Base-by-base conservation (phyloP, 2,888 invertebrate genomes). In the Seira ritae region DNA sequence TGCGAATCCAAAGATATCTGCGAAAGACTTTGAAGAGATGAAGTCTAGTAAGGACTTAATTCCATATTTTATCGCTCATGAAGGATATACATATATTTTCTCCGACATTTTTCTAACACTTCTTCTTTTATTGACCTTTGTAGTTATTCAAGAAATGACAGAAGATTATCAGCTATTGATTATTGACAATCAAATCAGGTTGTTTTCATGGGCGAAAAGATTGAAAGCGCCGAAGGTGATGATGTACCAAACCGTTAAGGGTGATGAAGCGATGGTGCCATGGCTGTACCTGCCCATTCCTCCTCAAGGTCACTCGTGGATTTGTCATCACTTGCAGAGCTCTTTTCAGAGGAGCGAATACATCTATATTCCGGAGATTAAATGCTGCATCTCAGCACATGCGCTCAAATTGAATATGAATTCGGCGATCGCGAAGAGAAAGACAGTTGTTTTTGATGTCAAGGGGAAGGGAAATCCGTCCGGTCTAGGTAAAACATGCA, bases 251-350 rank as follows among this genome's bases (percentile, higher is more conserved):
- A 80, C 68, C 3, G 46, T 67, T 50, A 20, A 55, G 8, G 85
- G 85, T 2, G 85, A 83, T 71, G 65, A 74, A n/a, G 17, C 50
- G 6, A 46, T 24, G 62, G 72, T 76, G 69, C 85, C 85, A 20
- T 85, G 85, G 85, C 46, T 85, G 20, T 85, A 85, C 69, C 62
- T 85, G 22, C 85, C 85, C 4, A 76, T 85, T 12, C 85, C 85
- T 0, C 76, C 79, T 1, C 65, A 68, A 50, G 85, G 83, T 24
- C 79, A 85, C 17, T 73, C 80, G 0, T 85, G 85, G 85, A 70
- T 85, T 19, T 82, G 82, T 68, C 85, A 85, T 50, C 42, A 81
- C 17, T n/a, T 85, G 3, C 55, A 62, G 6, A 69, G 66, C 20
- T 75, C 72, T 0, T 76, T 84, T 23, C 79, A 81, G 62, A 70